phyloP scores from a whole-genome alignment of 2,797 vertebrate genomes.

The Lacerta bilineata region DNA sequence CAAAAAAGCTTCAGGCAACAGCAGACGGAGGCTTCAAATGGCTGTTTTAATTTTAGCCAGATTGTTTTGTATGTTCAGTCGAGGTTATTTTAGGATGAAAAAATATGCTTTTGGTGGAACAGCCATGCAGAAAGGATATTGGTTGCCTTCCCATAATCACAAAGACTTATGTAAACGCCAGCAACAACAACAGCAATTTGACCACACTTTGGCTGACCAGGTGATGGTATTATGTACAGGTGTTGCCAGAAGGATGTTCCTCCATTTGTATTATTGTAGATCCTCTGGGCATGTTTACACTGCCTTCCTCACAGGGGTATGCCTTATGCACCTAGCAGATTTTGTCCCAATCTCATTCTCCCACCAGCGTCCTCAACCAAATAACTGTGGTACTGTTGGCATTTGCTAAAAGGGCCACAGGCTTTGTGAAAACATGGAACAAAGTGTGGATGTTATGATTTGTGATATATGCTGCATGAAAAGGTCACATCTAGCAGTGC shows the following conservation, averaged over 20 bases:
- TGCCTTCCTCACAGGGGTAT: background rate
- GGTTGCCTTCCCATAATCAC: conserved; percentile 32
- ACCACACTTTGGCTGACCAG: background rate
- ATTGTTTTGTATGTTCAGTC: conserved; percentile 65
- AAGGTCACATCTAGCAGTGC: background rate
- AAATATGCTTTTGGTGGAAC: conserved; percentile 49
- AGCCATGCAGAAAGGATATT: conserved; percentile 19
- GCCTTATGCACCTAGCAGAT: background rate
- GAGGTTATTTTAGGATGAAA: conserved; percentile 70
- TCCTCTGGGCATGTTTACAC: background rate
- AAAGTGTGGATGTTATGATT: background rate
- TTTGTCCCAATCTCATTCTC: background rate
- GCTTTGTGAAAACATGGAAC: background rate
- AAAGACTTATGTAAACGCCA: background rate
- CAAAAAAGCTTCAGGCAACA: conserved; percentile 66
- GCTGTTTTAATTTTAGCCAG: conserved; percentile 78
- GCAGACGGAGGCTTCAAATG: conserved; percentile 72
- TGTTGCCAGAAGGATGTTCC: background rate
- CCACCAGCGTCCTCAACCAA: background rate
- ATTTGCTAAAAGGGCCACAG: background rate
- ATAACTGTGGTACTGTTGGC: no score
- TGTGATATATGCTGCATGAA: background rate
- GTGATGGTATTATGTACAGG: background rate
- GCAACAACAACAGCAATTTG: background rate
- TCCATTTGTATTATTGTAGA: no score